phyloP scores from a whole-genome alignment of 2,797 vertebrate genomes.

The Sebastes diploproa region DNA sequence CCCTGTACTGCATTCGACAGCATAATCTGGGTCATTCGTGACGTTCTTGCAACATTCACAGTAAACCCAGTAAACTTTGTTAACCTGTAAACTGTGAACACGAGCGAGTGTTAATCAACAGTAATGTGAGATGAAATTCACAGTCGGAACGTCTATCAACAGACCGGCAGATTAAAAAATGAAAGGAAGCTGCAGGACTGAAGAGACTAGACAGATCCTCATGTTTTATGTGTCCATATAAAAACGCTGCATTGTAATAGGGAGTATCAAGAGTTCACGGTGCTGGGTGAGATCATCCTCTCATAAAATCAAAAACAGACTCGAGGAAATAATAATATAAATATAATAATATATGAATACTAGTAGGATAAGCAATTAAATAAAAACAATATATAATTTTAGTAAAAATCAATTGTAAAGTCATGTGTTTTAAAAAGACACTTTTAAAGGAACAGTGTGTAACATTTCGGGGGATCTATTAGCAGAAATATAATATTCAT shows the following conservation, averaged over 20 bases:
- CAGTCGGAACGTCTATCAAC: not conserved
- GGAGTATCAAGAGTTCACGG: not conserved
- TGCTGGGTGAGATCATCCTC: not conserved
- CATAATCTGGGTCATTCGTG: not conserved
- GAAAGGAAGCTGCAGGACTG: not conserved
- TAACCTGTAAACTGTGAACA: not conserved
- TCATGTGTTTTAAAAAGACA: not conserved
- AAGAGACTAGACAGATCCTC: not conserved
- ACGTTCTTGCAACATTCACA: not conserved
- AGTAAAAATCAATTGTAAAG: not conserved
- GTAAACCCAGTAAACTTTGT: not conserved
- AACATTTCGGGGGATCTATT: no score
- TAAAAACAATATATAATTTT: not conserved
- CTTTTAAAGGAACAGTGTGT: no score
- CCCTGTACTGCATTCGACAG: not conserved
- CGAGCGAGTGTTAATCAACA: not conserved
- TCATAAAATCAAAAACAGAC: not conserved
- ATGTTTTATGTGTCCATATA: not conserved
- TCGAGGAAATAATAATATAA: not conserved
- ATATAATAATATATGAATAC: not conserved
- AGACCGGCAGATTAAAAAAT: not conserved
- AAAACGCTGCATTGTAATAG: not conserved
- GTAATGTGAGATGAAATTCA: not conserved
- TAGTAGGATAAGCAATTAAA: not conserved
- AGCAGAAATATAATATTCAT: no score